Percentiles rank a stretch among this genome's conserved stretches.
phyloP scores from a whole-genome alignment of 1,140 invertebrate genomes.

The Zaprionus davidi region DNA sequence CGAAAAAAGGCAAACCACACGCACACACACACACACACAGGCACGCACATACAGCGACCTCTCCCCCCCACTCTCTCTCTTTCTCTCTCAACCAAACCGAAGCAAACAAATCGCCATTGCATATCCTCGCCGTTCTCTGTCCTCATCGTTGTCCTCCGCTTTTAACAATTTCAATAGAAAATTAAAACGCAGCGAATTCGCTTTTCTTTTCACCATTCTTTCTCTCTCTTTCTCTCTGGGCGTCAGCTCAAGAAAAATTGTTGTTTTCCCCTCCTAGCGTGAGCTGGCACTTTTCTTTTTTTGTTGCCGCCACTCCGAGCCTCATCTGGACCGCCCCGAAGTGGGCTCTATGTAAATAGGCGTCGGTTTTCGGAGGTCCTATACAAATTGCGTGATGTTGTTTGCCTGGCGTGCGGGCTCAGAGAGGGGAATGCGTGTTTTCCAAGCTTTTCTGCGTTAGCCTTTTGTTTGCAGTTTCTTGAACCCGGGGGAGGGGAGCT shows the following conservation, averaged over 20 bases:
- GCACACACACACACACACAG: slow-evolving; percentile 20
- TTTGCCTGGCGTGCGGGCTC: slow-evolving; percentile 22
- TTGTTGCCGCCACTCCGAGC: slow-evolving; percentile 1
- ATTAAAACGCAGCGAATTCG: slow-evolving; percentile 78
- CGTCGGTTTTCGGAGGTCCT: slow-evolving; percentile 29
- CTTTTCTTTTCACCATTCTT: slow-evolving; percentile 33
- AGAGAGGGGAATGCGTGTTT: slow-evolving; percentile 17
- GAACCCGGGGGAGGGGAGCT: slow-evolving; percentile 20
- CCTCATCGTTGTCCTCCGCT: slow-evolving; percentile 18
- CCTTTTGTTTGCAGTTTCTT: slow-evolving; percentile 54
- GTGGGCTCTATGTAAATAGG: slow-evolving; percentile 65
- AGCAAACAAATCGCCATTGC: slow-evolving; percentile 72
- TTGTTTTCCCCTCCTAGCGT: slow-evolving; percentile 45
- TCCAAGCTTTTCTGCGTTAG: slow-evolving; percentile 18
- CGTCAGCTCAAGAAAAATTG: slow-evolving; percentile 66
- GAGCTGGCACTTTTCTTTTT: slow-evolving; percentile 52
- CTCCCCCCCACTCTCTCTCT: background rate
- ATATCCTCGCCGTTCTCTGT: slow-evolving; percentile 48
- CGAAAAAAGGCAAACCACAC: slow-evolving; percentile 42
- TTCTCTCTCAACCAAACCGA: slow-evolving; percentile 23
- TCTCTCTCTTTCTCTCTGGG: slow-evolving; percentile 17
- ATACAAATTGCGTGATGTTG: slow-evolving; percentile 63
- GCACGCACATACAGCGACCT: slow-evolving; percentile 4
- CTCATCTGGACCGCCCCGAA: slow-evolving; percentile 16
- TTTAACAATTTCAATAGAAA: slow-evolving; percentile 83